These are phyloP conservation scores for Euclidia mi DNA, from an alignment of 2,888 invertebrate genomes.

Conservation along the genomic window DNA sequence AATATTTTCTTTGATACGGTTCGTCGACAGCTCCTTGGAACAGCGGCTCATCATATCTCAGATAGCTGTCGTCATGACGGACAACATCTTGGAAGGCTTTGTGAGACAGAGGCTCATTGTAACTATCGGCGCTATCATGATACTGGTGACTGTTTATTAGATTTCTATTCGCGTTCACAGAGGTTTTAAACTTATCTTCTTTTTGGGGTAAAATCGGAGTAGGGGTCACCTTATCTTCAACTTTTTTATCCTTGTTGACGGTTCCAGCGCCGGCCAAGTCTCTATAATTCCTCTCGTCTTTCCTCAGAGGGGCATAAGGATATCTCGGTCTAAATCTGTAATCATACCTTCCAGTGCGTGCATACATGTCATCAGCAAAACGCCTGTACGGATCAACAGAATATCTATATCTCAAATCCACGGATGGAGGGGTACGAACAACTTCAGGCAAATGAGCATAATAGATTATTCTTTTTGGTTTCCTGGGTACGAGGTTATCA, in stretches of 20 bases:
- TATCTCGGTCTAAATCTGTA: conserved; percentile 83
- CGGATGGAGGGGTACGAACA: conserved; percentile 90
- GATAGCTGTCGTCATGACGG: conserved; percentile 78
- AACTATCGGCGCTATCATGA: conserved; percentile 74
- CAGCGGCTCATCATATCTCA: conserved; percentile 82
- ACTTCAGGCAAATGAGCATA: conserved; percentile 93
- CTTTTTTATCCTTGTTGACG: conserved; percentile 79
- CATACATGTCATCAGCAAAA: conserved; percentile 79
- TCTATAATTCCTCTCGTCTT: conserved; percentile 85
- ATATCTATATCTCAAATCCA: conserved; percentile 89
- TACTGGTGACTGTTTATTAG: conserved; percentile 86
- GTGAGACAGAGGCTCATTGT: conserved; percentile 74
- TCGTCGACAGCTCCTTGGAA: conserved; percentile 83
- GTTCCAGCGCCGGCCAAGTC: conserved; percentile 82
- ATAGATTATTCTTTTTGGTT: conserved; percentile 92
- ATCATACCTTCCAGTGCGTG: conserved; percentile 82
- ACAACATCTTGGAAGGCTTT: conserved; percentile 78
- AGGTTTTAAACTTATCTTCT: conserved; percentile 71
- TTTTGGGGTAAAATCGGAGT: conserved; percentile 82
- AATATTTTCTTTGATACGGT: conserved; percentile 85
- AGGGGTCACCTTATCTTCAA: conserved; percentile 85
- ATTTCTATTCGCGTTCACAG: conserved; percentile 71
- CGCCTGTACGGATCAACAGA: conserved; percentile 83
- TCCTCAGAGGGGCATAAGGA: conserved; percentile 81
- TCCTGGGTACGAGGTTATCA: conserved; percentile 80